Base-by-base conservation (phyloP, 2,113 vertebrate species). In the Dromas ardeola region DNA sequence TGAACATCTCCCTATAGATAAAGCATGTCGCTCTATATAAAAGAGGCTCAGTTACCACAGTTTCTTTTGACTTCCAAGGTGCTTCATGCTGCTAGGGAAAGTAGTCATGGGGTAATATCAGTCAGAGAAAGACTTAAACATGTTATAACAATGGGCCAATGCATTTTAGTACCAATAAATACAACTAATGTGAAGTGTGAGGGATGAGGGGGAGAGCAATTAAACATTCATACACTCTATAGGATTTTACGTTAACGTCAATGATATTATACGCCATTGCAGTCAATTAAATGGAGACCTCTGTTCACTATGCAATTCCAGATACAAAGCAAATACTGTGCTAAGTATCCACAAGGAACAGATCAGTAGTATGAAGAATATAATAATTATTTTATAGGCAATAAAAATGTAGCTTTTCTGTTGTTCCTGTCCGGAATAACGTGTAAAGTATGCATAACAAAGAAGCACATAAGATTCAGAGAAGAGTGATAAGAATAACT, bases 231-330 rank as follows among this genome's bases (percentile, higher is more conserved):
- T 45, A 21, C 8, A 27, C 5, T 70, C 36, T 20, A 42, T 12
- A 43, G n/a, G 32, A 78, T 40, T 92, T 79, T 43, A 63, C 19
- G 52, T 27, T 50, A 85, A 11, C 1, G 3, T n/a, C 27, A 76
- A 17, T 65, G 13, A 59, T 50, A 47, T 49, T 77, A 20, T 11
- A 34, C 0, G 0, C 58, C 67, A 50, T 6, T 45, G 9, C 7
- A 36, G 63, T n/a, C 53, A 62, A n/a, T 61, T 61, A 80, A 82
- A 70, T 15, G 15, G 69, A 76, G 58, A 72, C 8, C 4, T 77
- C 36, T 69, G 12, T 56, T 88, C 45, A 62, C 30, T 38, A 2
- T 29, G 17, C 18, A 61, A 19, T 63, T 76, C 8, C 50, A 40
- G 32, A 77, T 76, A 82, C 10, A 79, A 80, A 90, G 17, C 22